A percentile compares a stretch with the other conserved stretches of the same genome.
phyloP scores from a whole-genome alignment of 2,113 vertebrate genomes.

The Carassius gibelio region DNA sequence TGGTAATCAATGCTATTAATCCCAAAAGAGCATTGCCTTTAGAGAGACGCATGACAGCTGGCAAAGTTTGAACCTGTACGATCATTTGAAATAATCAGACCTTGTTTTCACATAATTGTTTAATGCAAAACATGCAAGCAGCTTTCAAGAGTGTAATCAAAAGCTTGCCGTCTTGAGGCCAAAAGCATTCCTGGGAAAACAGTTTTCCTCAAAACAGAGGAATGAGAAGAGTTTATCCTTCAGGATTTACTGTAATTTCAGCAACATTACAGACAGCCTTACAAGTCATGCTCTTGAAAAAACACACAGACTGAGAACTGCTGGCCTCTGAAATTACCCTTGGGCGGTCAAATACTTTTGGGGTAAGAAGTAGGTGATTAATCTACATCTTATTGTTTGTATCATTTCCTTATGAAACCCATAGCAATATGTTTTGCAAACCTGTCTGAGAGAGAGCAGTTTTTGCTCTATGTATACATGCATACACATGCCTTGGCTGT shows the following conservation, averaged over 20 bases:
- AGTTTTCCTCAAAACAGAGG: slow-evolving; percentile 14
- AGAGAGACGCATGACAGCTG: background rate
- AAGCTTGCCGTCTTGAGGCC: background rate
- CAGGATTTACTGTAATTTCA: slow-evolving; percentile 18
- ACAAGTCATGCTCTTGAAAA: background rate
- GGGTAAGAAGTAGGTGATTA: background rate
- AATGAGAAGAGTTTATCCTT: slow-evolving; percentile 17
- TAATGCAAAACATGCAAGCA: background rate
- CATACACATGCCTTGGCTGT: background rate
- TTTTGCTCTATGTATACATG: background rate
- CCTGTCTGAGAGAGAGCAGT: background rate
- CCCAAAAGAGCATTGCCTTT: background rate
- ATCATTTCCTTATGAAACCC: background rate
- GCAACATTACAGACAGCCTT: slow-evolving; percentile 8
- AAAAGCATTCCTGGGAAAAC: slow-evolving; percentile 12
- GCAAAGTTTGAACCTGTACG: background rate
- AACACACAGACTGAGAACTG: background rate
- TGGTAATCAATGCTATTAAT: background rate
- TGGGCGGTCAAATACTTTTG: background rate
- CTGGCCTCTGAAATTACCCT: slow-evolving; percentile 18
- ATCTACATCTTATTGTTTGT: background rate
- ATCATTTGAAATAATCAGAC: background rate
- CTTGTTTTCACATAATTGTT: background rate
- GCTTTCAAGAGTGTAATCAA: background rate
- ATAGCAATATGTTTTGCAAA: background rate